Base-by-base conservation (phyloP, 2,888 invertebrate genomes). In the Holacanthella duospinosa region DNA sequence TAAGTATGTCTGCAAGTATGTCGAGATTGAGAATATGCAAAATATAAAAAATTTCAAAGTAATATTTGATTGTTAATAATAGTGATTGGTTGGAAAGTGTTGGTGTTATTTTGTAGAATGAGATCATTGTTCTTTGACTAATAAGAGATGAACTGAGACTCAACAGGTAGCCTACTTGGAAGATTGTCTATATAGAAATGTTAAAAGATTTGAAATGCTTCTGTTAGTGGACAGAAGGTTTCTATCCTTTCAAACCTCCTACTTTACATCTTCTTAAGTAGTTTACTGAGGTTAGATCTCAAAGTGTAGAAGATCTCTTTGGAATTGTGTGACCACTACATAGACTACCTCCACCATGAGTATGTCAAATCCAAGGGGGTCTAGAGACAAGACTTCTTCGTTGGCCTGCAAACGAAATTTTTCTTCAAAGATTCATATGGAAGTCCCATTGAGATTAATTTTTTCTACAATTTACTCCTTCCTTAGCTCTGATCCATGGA, bases 121-220 rank as follows among this genome's bases (percentile, higher is more conserved):
- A 21, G 48, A 48, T 48, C 48, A 48, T 48, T 4, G n/a, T 48
- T 48, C 48, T n/a, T 48, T 48, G 6, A 16, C 48, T 48, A 48
- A 48, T 48, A 21, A 48, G 48, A 21, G 21, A 48, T 48, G n/a
- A n/a, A n/a, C n/a, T n/a, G n/a, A n/a, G n/a, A n/a, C n/a, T n/a
- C 48, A 48, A 48, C 48, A 48, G 48, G 48, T 48, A 48, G 48
- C 48, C 48, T 48, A 48, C 48, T 48, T 21, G 36, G 36, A 36
- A 36, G 16, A 36, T 21, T 36, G 6, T 36, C 36, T 16, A 9
- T 9, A 36, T 36, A 16, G 36, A 48, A 9, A 48, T 48, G 48
- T n/a, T n/a, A n/a, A n/a, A n/a, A n/a, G 16, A 16, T 16, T 36
- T 16, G 36, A 36, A 36, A 9, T 6, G 36, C 6, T 36, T 36